These are phyloP conservation scores for Montipora cactus DNA, from an alignment of 64 coral and sea anemone genomes.

Conservation along the genomic window DNA sequence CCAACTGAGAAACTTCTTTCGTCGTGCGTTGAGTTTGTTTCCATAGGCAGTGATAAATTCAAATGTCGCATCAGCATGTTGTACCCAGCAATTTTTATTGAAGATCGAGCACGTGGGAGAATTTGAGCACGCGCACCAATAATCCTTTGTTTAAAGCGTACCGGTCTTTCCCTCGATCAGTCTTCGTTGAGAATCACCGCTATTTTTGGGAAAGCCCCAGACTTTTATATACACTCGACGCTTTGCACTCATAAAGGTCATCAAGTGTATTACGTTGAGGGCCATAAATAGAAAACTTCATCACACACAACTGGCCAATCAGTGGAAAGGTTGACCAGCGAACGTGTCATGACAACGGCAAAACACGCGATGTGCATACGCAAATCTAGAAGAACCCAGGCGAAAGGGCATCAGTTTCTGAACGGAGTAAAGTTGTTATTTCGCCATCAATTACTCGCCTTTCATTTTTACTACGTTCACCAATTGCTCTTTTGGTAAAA, in stretches of 20 bases:
- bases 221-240: conserved; percentile 31
- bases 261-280: background rate
- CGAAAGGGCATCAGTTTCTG: background rate
- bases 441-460: background rate
- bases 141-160: conserved; percentile 8
- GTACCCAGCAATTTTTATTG: conserved; percentile 6
- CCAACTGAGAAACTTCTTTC: conserved; percentile 30
- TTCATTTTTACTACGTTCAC: background rate
- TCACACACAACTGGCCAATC: conserved; percentile 25
- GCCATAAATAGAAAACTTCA: too few species aligned
- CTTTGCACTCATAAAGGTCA: background rate
- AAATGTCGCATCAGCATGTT: conserved; percentile 42
- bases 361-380: background rate
- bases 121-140: conserved; percentile 2
- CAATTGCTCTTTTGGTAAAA: background rate
- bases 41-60: conserved; percentile 40
- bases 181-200: conserved; percentile 23
- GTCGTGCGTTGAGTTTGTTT: conserved; percentile 33
- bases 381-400: background rate
- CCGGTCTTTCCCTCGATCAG: background rate
- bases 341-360: background rate
- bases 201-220: conserved; percentile 79
- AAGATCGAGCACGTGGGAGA: conserved; percentile 32
- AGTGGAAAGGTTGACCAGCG: background rate
- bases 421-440: background rate